Percentiles rank a stretch among this genome's conserved stretches.
phyloP scores from a whole-genome alignment of 2,888 invertebrate genomes.

The Troides aeacus region DNA sequence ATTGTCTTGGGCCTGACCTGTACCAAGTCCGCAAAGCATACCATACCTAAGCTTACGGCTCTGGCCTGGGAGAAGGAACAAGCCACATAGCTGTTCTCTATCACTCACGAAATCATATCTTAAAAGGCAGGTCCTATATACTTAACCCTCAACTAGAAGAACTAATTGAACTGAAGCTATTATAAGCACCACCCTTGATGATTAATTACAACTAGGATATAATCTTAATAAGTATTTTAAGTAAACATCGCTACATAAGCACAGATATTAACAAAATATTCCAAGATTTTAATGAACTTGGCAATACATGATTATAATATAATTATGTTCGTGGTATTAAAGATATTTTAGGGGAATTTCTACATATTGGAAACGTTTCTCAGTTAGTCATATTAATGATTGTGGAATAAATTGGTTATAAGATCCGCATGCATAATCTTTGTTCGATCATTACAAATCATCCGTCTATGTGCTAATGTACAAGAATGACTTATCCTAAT shows the following conservation, averaged over 20 bases:
- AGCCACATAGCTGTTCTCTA: background rate
- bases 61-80: background rate
- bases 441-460: constrained; percentile 35
- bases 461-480: constrained; percentile 26
- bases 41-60: background rate
- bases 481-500: constrained; percentile 15
- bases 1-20: constrained; percentile 6
- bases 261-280: too few relatives aligned
- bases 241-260: too few relatives aligned
- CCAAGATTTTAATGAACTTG: too few relatives aligned
- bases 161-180: too few relatives aligned
- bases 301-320: too few relatives aligned
- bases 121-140: too few relatives aligned
- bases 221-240: too few relatives aligned
- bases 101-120: background rate
- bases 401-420: constrained; percentile 22
- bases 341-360: background rate
- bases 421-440: constrained; percentile 55
- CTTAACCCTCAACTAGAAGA: too few relatives aligned
- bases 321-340: background rate
- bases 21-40: background rate
- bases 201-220: too few relatives aligned
- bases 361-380: background rate
- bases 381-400: background rate
- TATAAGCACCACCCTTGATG: too few relatives aligned